Evolutionary conservation across 2,888 invertebrate genomes (phyloP), one percentile per base, ranked within the genome.

Genomic region (Cenopis cana): DNA sequence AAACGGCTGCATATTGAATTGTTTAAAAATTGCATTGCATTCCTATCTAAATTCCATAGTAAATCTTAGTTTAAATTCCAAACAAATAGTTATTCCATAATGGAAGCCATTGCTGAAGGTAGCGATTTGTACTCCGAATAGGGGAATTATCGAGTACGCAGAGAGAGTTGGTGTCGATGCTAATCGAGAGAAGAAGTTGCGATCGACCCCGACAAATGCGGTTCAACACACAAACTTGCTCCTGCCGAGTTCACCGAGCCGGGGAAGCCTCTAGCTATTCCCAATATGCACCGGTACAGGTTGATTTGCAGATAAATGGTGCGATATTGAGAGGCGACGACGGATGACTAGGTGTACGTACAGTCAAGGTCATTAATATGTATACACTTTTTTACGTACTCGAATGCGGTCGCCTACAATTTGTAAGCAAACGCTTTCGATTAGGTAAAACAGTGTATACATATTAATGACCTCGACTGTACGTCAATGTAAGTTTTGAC

Each of bases 201-300:
- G 81, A 85, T 81, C 81, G 79, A 82, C 80, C 79, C 81, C 82
- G 88, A 87, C 89, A 84, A 88, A 87, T 90, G 90, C 86, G 91
- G 91, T 90, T 86, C 83, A 83, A 84, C 85, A 80, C 81, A 84
- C 85, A 82, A 90, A 90, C 88, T 89, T 89, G 78, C 74, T 79
- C 77, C 73, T 76, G 72, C 73, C 74, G 79, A 82, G 76, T 84
- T 79, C 65, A 64, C 56, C 38, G 46, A 62, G 46, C 9, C 62
- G 24, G 62, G 64, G 52, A 69, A 64, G 69, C 60, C 60, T 70
- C 36, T 18, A 60, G 36, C 55, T 61, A 67, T 66, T 61, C 66
- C 61, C 55, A 56, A 29, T 65, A 55, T 61, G 69, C 57, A 61
- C 68, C 52, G 60, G 49, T 49, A 61, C 70, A 14, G 66, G 67